Evolutionary conservation across 2,113 vertebrate species (phyloP).

Genomic region (Odobenus rosmarus): DNA sequence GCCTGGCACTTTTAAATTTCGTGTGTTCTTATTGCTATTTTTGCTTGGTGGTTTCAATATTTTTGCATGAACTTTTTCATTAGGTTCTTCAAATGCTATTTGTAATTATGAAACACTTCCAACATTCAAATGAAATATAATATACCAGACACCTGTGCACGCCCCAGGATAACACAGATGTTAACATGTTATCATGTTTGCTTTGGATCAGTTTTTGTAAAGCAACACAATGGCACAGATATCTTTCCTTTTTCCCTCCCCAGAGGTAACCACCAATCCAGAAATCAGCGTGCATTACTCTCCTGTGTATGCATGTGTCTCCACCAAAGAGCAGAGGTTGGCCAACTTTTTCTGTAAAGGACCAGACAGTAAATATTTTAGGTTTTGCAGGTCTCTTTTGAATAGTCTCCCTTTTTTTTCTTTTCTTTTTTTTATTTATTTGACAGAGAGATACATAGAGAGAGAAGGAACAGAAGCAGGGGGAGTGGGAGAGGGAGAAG

Average conservation of each 20-base stretch:
- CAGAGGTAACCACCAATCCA: neutral
- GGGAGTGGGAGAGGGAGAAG: too few relatives aligned
- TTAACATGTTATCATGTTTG: neutral
- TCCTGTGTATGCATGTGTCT: neutral
- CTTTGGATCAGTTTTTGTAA: neutral
- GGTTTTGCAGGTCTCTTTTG: conserved; percentile 23
- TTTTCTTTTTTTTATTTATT: neutral
- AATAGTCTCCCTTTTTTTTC: neutral
- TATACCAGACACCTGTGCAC: neutral
- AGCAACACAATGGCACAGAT: neutral
- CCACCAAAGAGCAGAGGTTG: neutral
- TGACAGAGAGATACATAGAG: too few relatives aligned
- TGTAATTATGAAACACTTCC: conserved; percentile 3
- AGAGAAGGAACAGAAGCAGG: too few relatives aligned
- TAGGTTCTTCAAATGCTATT: neutral
- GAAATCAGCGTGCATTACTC: neutral
- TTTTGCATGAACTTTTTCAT: neutral
- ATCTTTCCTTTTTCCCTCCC: neutral
- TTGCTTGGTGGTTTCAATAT: neutral
- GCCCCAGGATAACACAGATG: neutral
- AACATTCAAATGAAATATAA: neutral
- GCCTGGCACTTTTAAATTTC: neutral
- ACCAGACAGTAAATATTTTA: conserved; percentile 14
- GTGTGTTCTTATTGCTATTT: neutral
- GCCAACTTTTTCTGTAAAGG: neutral